A percentile compares a stretch with the other conserved stretches of the same genome.
These are phyloP conservation scores for Nephrotoma appendiculata DNA, from an alignment of 2,888 invertebrate species.

Conservation along the genomic window DNA sequence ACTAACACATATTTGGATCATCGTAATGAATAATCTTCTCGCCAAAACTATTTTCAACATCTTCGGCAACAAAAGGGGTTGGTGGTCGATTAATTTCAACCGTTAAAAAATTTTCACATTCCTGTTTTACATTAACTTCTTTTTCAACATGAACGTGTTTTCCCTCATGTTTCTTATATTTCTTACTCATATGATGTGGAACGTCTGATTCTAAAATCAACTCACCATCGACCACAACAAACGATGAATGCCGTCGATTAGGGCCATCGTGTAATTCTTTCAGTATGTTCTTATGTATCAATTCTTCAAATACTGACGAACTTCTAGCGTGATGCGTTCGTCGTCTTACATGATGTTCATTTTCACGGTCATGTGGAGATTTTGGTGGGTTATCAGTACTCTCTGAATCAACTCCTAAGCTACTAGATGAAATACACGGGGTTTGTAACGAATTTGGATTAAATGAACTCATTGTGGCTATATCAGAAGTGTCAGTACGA, in stretches of 20 bases:
- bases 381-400: background rate
- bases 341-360: background rate
- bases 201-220: background rate
- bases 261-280: background rate
- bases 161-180: background rate
- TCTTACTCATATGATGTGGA: background rate
- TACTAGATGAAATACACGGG: background rate
- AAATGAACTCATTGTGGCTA: background rate
- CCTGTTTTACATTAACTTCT: background rate
- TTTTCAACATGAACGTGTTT: background rate
- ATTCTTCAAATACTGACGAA: background rate
- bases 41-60: background rate
- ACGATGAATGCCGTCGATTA: constrained; percentile 1
- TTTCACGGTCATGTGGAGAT: background rate
- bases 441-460: background rate
- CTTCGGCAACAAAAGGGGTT: background rate
- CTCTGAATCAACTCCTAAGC: background rate
- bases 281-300: background rate
- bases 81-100: constrained; percentile 2
- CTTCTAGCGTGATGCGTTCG: background rate
- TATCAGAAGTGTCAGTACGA: constrained; percentile 8
- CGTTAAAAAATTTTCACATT: background rate
- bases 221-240: background rate
- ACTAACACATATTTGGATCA: background rate
- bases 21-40: background rate